phyloP scores from a whole-genome alignment of 1,140 invertebrate species.

The Papilio xuthus region DNA sequence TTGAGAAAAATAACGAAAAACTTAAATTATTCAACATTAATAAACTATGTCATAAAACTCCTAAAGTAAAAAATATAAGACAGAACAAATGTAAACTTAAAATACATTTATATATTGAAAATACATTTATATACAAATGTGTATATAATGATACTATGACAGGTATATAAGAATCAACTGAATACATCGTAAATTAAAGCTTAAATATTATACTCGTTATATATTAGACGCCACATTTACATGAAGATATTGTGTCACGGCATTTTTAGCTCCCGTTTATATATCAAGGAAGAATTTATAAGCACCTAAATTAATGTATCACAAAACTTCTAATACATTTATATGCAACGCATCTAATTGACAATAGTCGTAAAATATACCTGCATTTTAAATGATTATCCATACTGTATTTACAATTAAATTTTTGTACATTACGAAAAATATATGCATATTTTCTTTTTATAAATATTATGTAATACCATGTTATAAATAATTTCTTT shows the following conservation, averaged over 20 bases:
- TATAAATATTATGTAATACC: too few relatives aligned
- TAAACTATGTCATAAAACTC: neutral
- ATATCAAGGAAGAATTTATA: neutral
- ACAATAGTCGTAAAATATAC: neutral
- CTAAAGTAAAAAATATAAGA: neutral
- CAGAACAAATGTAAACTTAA: conserved; percentile 1
- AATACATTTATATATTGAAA: neutral
- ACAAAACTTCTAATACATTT: neutral
- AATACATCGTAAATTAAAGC: neutral
- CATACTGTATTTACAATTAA: too few relatives aligned
- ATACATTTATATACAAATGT: neutral
- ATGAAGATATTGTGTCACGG: neutral
- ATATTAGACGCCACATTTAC: neutral
- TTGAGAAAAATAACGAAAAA: conserved; percentile 1
- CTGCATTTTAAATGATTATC: too few relatives aligned
- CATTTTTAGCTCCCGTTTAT: neutral
- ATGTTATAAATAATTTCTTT: neutral
- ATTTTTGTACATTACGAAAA: too few relatives aligned
- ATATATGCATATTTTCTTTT: too few relatives aligned
- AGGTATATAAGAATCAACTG: neutral
- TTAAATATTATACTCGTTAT: too few relatives aligned
- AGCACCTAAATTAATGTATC: conserved; percentile 1
- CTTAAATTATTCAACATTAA: conserved; percentile 8
- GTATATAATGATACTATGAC: neutral
- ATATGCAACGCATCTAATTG: neutral